Conservation (phyloP, 1,140 invertebrate species). For the Cherax destructor region DNA sequence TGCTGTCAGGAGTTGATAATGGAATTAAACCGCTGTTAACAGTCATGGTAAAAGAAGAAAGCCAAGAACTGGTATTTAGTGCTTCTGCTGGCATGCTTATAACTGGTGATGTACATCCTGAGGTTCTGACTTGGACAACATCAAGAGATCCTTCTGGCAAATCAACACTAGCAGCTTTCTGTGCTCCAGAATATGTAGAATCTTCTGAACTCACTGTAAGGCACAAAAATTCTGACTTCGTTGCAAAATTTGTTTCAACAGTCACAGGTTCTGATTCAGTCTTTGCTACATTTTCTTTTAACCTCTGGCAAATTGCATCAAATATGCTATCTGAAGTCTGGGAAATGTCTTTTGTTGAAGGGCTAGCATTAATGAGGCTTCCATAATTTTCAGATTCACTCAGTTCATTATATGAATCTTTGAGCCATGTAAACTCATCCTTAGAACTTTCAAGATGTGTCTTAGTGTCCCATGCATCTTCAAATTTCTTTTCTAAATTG, state of each 20-base stretch:
- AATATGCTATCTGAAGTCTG: background rate
- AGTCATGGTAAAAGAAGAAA: conserved; percentile 24
- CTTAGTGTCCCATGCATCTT: background rate
- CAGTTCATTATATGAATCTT: background rate
- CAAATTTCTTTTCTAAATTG: background rate
- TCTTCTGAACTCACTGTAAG: conserved; percentile 9
- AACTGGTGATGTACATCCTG: background rate
- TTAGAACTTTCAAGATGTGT: background rate
- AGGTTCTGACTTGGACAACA: background rate
- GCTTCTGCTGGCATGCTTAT: background rate
- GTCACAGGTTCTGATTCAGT: background rate
- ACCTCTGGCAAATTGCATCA: background rate
- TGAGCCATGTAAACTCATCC: background rate
- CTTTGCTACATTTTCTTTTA: conserved; percentile 17
- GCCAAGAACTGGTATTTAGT: conserved; percentile 31
- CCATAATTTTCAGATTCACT: background rate
- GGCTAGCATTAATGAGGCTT: background rate
- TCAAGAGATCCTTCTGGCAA: background rate
- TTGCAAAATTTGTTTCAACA: background rate
- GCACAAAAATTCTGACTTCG: conserved; percentile 30
- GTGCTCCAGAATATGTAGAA: background rate
- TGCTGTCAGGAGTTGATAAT: background rate
- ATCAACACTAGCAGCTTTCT: background rate
- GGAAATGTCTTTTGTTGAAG: background rate
- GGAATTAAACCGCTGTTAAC: background rate